Evolutionary conservation across 2,888 invertebrate genomes (phyloP).

Genomic region (Diplolepis rosae): DNA sequence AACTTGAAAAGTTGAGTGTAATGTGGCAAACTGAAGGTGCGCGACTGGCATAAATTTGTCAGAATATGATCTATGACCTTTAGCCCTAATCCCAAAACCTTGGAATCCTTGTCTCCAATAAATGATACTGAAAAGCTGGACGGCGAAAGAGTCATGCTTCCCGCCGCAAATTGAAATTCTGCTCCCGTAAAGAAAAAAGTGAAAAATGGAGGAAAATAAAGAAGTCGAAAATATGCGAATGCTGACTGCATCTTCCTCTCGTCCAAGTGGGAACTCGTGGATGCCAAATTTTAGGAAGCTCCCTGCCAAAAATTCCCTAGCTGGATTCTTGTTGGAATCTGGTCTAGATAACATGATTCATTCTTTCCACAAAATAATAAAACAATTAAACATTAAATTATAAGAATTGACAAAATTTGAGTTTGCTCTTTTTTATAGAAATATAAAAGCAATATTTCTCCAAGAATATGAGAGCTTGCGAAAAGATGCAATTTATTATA

Average conservation of each 20-base stretch:
- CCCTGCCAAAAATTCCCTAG: background rate
- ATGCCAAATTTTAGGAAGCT: constrained; percentile 20
- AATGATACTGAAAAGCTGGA: constrained; percentile 41
- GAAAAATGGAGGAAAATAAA: constrained; percentile 16
- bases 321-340: constrained; percentile 6
- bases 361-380: background rate
- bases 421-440: background rate
- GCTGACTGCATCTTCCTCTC: constrained; percentile 10
- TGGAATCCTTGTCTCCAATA: constrained; percentile 44
- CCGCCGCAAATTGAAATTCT: constrained; percentile 32
- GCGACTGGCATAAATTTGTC: constrained; percentile 62
- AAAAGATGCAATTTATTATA: constrained; percentile 16
- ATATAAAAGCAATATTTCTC: background rate
- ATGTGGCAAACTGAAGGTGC: constrained; percentile 58
- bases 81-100: constrained; percentile 46
- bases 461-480: background rate
- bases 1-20: constrained; percentile 61
- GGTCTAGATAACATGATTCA: background rate
- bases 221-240: constrained; percentile 13
- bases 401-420: background rate
- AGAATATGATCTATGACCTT: constrained; percentile 55
- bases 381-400: background rate
- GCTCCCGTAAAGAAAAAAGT: background rate
- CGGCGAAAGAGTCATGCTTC: constrained; percentile 35
- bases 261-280: background rate